Evolutionary conservation across 1,140 invertebrate species (phyloP).

Genomic region (Heliconius hewitsoni): DNA sequence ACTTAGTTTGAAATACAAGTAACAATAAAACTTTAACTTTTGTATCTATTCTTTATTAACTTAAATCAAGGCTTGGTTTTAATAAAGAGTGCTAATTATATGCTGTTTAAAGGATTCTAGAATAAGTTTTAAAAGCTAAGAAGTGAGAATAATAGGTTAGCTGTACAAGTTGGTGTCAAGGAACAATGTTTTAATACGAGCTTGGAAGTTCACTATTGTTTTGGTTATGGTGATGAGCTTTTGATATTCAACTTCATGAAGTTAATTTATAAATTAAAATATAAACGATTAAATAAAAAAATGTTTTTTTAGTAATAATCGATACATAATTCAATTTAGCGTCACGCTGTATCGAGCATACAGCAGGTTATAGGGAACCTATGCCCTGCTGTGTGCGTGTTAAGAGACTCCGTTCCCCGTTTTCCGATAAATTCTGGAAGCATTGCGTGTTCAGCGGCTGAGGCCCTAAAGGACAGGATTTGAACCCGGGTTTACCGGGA

Average conservation of each 20-base stretch:
- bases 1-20: not conserved
- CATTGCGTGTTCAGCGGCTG: no score
- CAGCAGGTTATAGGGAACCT: no score
- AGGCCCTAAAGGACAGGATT: no score
- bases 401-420: no score
- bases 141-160: not conserved
- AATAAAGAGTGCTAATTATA: conserved; percentile 10
- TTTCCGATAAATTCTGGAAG: no score
- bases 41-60: not conserved
- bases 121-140: not conserved
- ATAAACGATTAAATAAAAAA: no score
- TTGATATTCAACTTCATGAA: not conserved
- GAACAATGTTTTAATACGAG: not conserved
- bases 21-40: not conserved
- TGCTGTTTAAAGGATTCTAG: not conserved
- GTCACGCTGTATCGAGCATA: no score
- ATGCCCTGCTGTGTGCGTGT: no score
- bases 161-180: conserved; percentile 3
- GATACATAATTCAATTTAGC: no score
- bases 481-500: no score
- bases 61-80: conserved; percentile 2
- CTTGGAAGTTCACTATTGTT: not conserved
- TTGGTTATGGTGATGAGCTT: not conserved
- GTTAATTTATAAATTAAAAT: no score
- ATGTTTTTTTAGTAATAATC: no score